Evolutionary conservation across 2,888 invertebrate species (phyloP).

Genomic region (Sclerodermus sp.): DNA sequence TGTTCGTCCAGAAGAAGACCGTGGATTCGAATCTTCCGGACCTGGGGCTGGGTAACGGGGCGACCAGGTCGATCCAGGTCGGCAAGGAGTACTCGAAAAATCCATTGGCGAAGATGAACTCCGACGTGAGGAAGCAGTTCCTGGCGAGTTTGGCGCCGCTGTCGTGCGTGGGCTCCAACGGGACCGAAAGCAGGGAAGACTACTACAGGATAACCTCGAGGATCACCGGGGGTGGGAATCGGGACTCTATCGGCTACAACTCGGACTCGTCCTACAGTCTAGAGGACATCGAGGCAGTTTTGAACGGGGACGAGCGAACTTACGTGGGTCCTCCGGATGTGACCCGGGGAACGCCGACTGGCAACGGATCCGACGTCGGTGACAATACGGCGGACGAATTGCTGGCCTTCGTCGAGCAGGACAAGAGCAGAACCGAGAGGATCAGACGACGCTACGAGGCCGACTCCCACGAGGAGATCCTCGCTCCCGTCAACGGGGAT

Average conservation of each 20-base stretch:
- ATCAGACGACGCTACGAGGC: slow-evolving; percentile 70
- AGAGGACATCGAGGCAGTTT: slow-evolving; percentile 66
- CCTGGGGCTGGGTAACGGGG: slow-evolving; percentile 34
- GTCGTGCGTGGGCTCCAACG: slow-evolving; percentile 71
- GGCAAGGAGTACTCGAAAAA: slow-evolving; percentile 46
- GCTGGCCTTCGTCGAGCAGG: slow-evolving; percentile 82
- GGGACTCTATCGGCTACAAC: slow-evolving; percentile 66
- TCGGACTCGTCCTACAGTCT: slow-evolving; percentile 71
- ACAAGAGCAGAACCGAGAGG: slow-evolving; percentile 79
- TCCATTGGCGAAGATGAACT: slow-evolving; percentile 55
- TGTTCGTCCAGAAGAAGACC: slow-evolving; percentile 62
- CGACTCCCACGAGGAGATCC: slow-evolving; percentile 14
- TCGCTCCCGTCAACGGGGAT: slow-evolving; percentile 3
- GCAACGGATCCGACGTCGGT: slow-evolving; percentile 39
- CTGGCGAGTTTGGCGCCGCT: slow-evolving; percentile 77
- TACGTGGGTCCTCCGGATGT: slow-evolving; percentile 70
- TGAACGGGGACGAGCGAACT: slow-evolving; percentile 56
- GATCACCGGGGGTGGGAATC: slow-evolving; percentile 55
- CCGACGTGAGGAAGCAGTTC: slow-evolving; percentile 75
- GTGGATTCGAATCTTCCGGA: slow-evolving; percentile 51
- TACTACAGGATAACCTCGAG: slow-evolving; percentile 63
- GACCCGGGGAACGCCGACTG: slow-evolving; percentile 73
- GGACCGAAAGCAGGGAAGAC: slow-evolving; percentile 64
- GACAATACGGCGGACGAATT: slow-evolving; percentile 66
- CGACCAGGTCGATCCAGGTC: slow-evolving; percentile 4